These are phyloP conservation scores for Platypus cylindrus DNA, from an alignment of 2,888 invertebrate genomes.

Conservation along the genomic window DNA sequence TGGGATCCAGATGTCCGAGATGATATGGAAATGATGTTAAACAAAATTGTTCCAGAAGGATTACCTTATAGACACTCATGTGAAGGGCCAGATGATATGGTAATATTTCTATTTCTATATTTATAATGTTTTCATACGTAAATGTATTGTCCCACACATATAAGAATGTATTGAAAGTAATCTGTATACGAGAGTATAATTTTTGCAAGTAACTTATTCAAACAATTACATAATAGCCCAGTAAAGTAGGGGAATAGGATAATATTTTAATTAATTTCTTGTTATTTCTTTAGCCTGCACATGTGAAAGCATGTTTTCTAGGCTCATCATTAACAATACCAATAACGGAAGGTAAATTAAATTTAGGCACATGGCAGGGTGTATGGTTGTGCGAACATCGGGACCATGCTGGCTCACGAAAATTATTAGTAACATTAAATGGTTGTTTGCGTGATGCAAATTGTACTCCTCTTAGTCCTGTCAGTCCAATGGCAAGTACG, in stretches of 20 bases:
- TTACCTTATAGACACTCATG: conserved; percentile 92
- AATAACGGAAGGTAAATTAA: conserved; percentile 89
- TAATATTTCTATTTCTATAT: conserved; percentile 35
- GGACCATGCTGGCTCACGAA: conserved; percentile 88
- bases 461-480: conserved; percentile 76
- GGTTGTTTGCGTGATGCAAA: conserved; percentile 80
- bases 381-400: conserved; percentile 98
- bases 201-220: no score
- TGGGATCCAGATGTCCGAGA: conserved; percentile 97
- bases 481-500: conserved; percentile 75
- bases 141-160: no score
- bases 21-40: conserved; percentile 99
- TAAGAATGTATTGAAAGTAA: no score
- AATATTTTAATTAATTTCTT: conserved; percentile 1
- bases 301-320: conserved; percentile 92
- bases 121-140: no score
- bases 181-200: no score
- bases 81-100: conserved; percentile 99
- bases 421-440: conserved; percentile 71
- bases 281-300: conserved; percentile 65
- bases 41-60: conserved; percentile 96
- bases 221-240: no score
- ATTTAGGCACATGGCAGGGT: conserved; percentile 95
- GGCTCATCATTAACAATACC: conserved; percentile 93
- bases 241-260: no score